Base-by-base conservation (phyloP, 2,113 vertebrate species). In the Barbus barbus region DNA sequence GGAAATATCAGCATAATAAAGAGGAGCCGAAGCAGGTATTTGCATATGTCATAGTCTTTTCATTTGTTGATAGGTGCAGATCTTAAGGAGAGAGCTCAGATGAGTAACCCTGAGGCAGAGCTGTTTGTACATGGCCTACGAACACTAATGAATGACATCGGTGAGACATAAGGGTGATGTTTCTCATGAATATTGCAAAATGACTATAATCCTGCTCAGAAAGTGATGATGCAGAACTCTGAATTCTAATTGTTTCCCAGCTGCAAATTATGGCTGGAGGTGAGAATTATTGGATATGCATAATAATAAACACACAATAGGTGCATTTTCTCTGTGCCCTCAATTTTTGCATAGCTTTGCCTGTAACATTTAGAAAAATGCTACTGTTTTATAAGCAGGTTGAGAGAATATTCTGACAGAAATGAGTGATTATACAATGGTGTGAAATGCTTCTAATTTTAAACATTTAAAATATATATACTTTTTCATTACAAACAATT, bases 121-220 rank as follows among this genome's bases (percentile, higher is more conserved):
- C 89, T 91, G 76, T 98, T 98, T 86, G 96, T 98, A 76, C 96
- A 95, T 67, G 85, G 92, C 85, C 95, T 99, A 81, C 95, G 96
- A 81, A 94, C 93, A 53, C 93, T 99, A 84, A 99, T 98, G 97
- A 96, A 92, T 91, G 94, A 96, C 80, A 97, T 99, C 48, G 97
- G 98, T 98, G 86, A 95, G 92, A 58, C 0, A 41, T 9, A 9
- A 63, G 74, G 22, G 60, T 83, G 46, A 24, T 33, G 14, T 31
- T 74, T n/a, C 36, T 24, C 20, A 28, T 28, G 26, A 41, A 48
- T 78, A 67, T 63, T 53, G 41, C 24, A 26, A 74, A 48, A 12
- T 44, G 11, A 44, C 9, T 44, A 44, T 44, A 44, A 44, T 74
- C 38, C 72, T 48, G n/a, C 44, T 28, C n/a, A 44, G 41, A 44